Base-by-base conservation (phyloP, 2,113 vertebrate species). In the Dromaius novaehollandiae region DNA sequence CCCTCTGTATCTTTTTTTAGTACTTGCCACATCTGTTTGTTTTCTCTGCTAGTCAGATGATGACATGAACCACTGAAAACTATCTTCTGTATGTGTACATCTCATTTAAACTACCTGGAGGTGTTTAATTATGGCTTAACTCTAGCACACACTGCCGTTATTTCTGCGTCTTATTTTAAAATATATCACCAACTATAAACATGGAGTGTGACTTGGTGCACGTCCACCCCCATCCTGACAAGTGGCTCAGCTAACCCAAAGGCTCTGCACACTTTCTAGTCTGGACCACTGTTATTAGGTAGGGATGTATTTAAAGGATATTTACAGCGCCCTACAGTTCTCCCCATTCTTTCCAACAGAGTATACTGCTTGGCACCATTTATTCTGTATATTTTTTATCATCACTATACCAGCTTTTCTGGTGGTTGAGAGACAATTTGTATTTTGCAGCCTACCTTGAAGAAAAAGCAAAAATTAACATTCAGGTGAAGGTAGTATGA, bases 101-200 rank as follows among this genome's bases (percentile, higher is more conserved):
- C 83, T 96, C 82, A 4, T 94, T 93, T 96, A 87, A 94, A 94
- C 88, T 88, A 86, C 73, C 83, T 93, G 73, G 68, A 80, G 85
- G 75, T 91, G 87, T 97, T 97, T 97, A 96, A 95, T 95, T 93
- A 84, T 36, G 66, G 68, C 89, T 97, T 91, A 94, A 55, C 61
- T 87, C 32, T 61, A 78, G 65, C 73, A 69, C 63, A 88, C 21
- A 9, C 44, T 89, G 68, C 53, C 13, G 5, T 73, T 66, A 26
- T 26, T 77, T n/a, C 77, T 86, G 83, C 74, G 73, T 71, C 63
- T 86, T 55, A 36, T 79, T 90, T 90, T 70, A 82, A 77, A 40
- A 56, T 22, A n/a, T 61, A 73, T 53, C 73, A 24, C 73, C 10
- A 28, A 42, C 64, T 58, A 61, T 38, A 61, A 86, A 81, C 44